Evolutionary conservation across 2,113 vertebrate genomes (phyloP).

Genomic region (Galemys pyrenaicus): DNA sequence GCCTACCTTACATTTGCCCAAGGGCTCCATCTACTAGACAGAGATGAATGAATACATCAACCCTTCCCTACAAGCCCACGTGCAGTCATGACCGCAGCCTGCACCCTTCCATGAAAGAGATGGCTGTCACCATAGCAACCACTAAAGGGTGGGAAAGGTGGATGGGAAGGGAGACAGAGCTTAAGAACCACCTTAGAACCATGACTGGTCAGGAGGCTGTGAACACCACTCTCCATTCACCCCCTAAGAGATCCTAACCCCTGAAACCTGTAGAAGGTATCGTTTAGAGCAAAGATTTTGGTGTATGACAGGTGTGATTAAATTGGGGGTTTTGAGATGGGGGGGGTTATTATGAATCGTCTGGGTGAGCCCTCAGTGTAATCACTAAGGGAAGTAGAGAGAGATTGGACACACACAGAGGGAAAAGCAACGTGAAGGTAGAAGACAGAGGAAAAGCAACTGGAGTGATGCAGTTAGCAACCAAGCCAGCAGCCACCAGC

Average conservation of each 20-base stretch:
- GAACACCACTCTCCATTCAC: not conserved
- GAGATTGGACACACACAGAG: not conserved
- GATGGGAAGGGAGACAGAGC: not conserved
- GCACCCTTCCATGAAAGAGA: not conserved
- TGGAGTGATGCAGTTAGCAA: accelerated
- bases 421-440: not conserved
- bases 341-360: not conserved
- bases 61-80: not conserved
- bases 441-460: not conserved
- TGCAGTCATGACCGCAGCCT: not conserved
- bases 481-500: not conserved
- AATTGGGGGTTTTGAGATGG: not conserved
- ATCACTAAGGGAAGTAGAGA: not conserved
- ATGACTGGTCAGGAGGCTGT: not conserved
- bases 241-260: not conserved
- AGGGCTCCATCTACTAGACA: not conserved
- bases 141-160: not conserved
- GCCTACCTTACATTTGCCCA: slow-evolving; percentile 17
- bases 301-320: not conserved
- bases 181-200: not conserved
- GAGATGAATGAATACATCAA: not conserved
- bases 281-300: not conserved
- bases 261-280: not conserved
- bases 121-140: slow-evolving; percentile 35
- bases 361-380: too few relatives aligned